Evolutionary conservation across 23 tunicate species (phyloP).

Genomic region (Phallusia fumigata): DNA sequence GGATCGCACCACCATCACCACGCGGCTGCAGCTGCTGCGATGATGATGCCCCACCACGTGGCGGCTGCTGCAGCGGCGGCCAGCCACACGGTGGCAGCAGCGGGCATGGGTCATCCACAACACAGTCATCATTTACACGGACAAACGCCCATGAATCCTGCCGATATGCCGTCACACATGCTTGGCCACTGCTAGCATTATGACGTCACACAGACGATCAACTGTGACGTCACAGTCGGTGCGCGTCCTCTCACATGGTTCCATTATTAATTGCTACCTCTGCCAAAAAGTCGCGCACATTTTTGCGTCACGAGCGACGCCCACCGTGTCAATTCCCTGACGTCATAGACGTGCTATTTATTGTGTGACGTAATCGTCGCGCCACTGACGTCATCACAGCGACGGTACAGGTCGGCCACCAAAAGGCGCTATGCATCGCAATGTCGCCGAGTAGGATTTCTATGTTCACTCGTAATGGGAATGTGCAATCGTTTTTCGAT

Average conservation of each 20-base stretch:
- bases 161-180: conserved; percentile 86
- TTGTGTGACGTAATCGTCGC: background rate
- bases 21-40: conserved; percentile 92
- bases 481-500: background rate
- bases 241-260: conserved; percentile 5
- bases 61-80: conserved; percentile 81
- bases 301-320: conserved; percentile 2
- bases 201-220: background rate
- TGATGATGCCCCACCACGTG: conserved; percentile 96
- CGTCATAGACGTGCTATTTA: conserved; percentile 12
- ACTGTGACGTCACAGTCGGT: background rate
- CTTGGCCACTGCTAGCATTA: conserved; percentile 85
- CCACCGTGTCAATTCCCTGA: conserved; percentile 4
- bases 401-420: conserved; percentile 13
- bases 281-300: conserved; percentile 19
- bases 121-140: conserved; percentile 66
- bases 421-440: conserved; percentile 7
- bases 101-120: conserved; percentile 73
- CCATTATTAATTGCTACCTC: conserved; percentile 14
- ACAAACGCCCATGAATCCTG: conserved; percentile 68
- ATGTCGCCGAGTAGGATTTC: conserved; percentile 9
- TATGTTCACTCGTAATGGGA: background rate
- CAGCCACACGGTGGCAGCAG: conserved; percentile 44
- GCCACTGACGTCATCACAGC: conserved; percentile 3
- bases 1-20: conserved; percentile 57